phyloP scores from a whole-genome alignment of 2,113 vertebrate genomes.

The Phylloscopus trochiloides region DNA sequence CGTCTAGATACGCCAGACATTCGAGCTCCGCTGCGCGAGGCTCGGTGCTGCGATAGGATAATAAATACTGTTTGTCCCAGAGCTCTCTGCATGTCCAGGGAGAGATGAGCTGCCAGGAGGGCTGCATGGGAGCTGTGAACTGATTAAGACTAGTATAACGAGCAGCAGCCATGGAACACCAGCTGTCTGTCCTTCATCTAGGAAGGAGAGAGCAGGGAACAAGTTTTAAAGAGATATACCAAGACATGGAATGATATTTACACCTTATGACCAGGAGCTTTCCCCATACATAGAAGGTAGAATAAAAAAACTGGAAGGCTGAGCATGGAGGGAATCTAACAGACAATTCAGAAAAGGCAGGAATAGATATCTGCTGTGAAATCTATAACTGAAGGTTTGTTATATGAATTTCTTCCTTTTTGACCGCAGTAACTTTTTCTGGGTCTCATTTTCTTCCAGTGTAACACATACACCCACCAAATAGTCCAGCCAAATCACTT shows the following conservation, averaged over 20 bases:
- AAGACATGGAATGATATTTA: not conserved
- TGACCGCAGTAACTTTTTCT: not conserved
- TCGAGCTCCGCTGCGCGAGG: not conserved
- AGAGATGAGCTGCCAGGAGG: conserved; percentile 5
- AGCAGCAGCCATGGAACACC: not conserved
- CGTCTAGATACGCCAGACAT: not conserved
- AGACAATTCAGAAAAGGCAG: not conserved
- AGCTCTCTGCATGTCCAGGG: not conserved
- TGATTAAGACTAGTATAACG: conserved; percentile 3
- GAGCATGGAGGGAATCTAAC: not conserved
- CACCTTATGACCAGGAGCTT: not conserved
- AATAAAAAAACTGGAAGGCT: not conserved
- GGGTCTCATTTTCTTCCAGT: not conserved
- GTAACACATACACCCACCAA: not conserved
- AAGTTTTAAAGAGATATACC: not conserved
- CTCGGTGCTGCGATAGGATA: not conserved
- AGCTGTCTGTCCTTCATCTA: not conserved
- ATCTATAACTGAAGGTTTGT: not conserved
- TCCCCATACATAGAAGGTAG: not conserved
- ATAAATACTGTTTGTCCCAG: not conserved
- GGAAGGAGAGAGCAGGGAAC: not conserved
- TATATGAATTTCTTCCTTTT: not conserved
- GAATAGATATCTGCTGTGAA: not conserved
- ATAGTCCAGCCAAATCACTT: not conserved
- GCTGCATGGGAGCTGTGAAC: not conserved